phyloP scores from a whole-genome alignment of 1,140 invertebrate genomes.

The Heterodera carotae region DNA sequence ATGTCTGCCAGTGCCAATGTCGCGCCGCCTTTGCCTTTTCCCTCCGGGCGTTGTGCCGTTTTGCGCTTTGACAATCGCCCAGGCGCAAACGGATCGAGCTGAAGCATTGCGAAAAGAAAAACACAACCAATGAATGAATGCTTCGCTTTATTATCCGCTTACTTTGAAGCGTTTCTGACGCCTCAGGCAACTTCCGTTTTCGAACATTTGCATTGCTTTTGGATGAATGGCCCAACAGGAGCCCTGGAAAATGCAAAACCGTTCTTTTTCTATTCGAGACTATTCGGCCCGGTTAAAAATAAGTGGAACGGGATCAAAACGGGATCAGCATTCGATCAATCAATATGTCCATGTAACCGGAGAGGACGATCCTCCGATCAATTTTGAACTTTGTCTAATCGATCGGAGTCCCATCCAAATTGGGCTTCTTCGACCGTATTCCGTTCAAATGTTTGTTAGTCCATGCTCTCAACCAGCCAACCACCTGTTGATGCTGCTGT shows the following conservation, averaged over 20 bases:
- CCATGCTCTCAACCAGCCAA: no score
- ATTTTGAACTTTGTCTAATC: no score
- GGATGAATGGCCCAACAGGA: constrained; percentile 70
- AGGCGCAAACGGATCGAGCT: constrained; percentile 11
- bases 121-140: not conserved
- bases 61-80: constrained; percentile 8
- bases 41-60: not conserved
- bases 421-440: no score
- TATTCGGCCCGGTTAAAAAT: no score
- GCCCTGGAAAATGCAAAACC: constrained; percentile 54
- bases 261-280: no score
- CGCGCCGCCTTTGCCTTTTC: not conserved
- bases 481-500: no score
- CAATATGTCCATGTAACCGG: no score
- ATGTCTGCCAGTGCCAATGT: not conserved
- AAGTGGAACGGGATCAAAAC: no score
- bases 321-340: no score
- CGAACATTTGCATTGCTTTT: constrained; percentile 76
- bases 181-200: constrained; percentile 85
- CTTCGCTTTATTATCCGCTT: constrained; percentile 22
- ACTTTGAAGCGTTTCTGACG: constrained; percentile 83
- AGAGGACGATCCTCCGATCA: no score
- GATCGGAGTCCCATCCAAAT: no score
- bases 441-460: no score
- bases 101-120: not conserved